Conservation (phyloP, 2,888 invertebrate species). For the Latrodectus hesperus region DNA sequence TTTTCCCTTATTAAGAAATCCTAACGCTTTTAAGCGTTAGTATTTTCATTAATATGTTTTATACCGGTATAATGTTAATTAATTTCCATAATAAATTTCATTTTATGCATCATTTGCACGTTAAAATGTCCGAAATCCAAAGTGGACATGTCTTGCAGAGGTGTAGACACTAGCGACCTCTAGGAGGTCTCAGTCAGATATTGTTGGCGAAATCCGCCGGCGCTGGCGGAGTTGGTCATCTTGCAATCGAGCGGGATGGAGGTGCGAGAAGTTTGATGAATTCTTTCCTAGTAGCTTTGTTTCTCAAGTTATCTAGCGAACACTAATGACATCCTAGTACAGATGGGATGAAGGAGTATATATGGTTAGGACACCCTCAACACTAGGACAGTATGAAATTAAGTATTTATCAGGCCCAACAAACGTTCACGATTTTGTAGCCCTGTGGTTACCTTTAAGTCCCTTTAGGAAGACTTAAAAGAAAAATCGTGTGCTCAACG, state of each 20-base stretch:
- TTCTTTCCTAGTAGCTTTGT: background rate
- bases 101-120: background rate
- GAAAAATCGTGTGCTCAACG: slow-evolving; percentile 25
- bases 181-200: slow-evolving; percentile 22
- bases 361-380: slow-evolving; percentile 22
- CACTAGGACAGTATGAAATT: slow-evolving; percentile 54
- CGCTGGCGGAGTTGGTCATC: slow-evolving; percentile 41
- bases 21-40: background rate
- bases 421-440: slow-evolving; percentile 56
- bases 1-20: background rate
- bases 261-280: slow-evolving; percentile 40
- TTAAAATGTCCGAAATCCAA: background rate
- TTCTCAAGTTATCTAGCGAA: slow-evolving; percentile 5
- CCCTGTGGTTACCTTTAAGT: slow-evolving; percentile 61
- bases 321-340: slow-evolving; percentile 17
- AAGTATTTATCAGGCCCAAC: slow-evolving; percentile 18
- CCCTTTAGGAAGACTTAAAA: slow-evolving; percentile 24
- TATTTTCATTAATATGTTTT: background rate
- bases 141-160: slow-evolving; percentile 63
- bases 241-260: slow-evolving; percentile 43
- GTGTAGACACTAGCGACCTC: slow-evolving; percentile 31
- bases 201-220: slow-evolving; percentile 35
- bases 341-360: slow-evolving; percentile 62
- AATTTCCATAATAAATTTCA: background rate
- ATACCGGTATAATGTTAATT: background rate